These are phyloP conservation scores for Bovichtus variegatus DNA, from an alignment of 2,797 vertebrate genomes.

Conservation along the genomic window DNA sequence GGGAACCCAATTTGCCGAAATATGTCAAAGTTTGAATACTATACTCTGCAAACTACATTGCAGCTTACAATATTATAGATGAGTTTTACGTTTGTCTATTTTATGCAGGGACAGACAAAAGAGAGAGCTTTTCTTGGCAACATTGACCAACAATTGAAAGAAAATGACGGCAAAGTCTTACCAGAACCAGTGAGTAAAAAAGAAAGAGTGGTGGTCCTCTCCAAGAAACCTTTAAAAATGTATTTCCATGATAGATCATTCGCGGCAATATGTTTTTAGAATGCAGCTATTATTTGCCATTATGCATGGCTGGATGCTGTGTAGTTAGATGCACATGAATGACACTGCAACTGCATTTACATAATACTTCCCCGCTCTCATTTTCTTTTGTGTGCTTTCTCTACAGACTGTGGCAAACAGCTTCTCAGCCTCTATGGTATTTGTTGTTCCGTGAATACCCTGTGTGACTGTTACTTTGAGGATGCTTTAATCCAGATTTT, in stretches of 20 bases:
- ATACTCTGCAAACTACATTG: not conserved
- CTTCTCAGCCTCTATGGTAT: slow-evolving; percentile 45
- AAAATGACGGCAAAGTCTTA: slow-evolving; percentile 22
- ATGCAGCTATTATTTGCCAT: not conserved
- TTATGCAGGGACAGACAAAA: slow-evolving; percentile 54
- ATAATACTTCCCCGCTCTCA: not conserved
- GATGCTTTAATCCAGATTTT: not conserved
- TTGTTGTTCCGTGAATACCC: not conserved
- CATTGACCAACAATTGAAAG: slow-evolving; percentile 47
- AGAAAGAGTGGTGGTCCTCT: not conserved
- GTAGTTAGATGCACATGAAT: not conserved
- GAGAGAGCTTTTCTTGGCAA: slow-evolving; percentile 39
- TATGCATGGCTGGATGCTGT: not conserved
- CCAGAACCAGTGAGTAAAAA: slow-evolving; percentile 38
- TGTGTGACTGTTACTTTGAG: too few species aligned
- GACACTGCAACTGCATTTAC: not conserved
- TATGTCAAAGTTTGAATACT: not conserved
- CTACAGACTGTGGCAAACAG: slow-evolving; percentile 54
- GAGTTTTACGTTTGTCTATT: not conserved
- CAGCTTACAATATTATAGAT: not conserved
- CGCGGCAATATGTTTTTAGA: not conserved
- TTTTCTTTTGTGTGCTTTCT: slow-evolving; percentile 11
- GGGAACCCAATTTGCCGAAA: not conserved
- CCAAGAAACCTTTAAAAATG: not conserved
- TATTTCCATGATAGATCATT: not conserved